A percentile compares a stretch with the other conserved stretches of the same genome.
These are phyloP conservation scores for Dissostichus mawsoni DNA, from an alignment of 2,113 vertebrate species.

Conservation along the genomic window DNA sequence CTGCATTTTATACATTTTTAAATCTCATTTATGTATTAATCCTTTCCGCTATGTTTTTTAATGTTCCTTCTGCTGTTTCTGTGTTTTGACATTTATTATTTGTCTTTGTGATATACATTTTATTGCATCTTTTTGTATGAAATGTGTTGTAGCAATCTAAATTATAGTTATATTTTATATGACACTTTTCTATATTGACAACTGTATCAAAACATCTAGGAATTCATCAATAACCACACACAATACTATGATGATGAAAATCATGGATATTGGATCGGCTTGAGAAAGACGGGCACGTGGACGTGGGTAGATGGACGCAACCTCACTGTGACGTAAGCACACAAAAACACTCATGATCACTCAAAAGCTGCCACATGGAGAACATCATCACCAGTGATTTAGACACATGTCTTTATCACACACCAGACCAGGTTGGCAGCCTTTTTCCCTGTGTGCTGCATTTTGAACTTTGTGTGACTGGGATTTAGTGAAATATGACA, in stretches of 20 bases:
- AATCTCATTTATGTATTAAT: too few species aligned
- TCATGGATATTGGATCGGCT: slow-evolving; percentile 68
- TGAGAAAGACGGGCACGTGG: slow-evolving; percentile 2
- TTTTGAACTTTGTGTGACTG: background rate
- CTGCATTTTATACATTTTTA: background rate
- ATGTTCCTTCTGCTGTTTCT: background rate
- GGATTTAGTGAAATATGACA: background rate
- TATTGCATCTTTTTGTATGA: too few species aligned
- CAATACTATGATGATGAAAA: fast-evolving
- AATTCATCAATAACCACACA: slow-evolving; percentile 62
- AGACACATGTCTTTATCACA: background rate
- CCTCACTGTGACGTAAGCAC: slow-evolving; percentile 34
- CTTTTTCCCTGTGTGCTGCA: background rate
- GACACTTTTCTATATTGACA: background rate
- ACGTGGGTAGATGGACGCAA: slow-evolving; percentile 58
- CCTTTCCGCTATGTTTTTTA: too few species aligned
- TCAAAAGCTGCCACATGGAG: background rate
- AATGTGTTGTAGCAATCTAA: too few species aligned
- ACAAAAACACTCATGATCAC: background rate
- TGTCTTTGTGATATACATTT: background rate
- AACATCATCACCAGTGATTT: background rate
- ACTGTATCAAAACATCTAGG: slow-evolving; percentile 33
- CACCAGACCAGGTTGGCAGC: background rate
- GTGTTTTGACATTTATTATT: background rate
- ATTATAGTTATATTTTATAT: too few species aligned